Base-by-base conservation (phyloP, 2,888 invertebrate genomes). In the Papilio demoleus region DNA sequence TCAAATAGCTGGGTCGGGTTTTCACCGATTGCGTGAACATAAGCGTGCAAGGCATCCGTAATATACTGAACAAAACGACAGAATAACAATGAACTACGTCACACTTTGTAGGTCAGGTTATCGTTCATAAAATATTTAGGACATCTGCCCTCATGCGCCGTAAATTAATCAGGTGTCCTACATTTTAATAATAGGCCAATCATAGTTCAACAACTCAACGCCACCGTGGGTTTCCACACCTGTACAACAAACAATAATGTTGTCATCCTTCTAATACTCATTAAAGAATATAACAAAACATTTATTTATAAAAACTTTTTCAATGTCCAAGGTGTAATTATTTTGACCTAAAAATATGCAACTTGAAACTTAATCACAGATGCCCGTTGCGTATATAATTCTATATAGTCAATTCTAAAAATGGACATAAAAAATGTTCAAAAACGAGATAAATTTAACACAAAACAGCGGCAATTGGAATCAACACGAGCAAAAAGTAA, bases 1-100 rank as follows among this genome's bases (percentile, higher is more conserved):
- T 74, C 75, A 75, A 75, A 74, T 74, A 71, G 61, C 75, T 80
- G 83, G 82, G 84, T 80, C 80, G 67, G 24, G 77, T 80, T 84
- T 83, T 79, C 71, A 78, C 77, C 76, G 77, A 79, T 84, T 86
- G 82, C 85, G 78, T 75, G 72, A 78, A 78, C 74, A 67, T 65
- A 70, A 6, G 34, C 61, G 66, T 68, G 72, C 63, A n/a, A 34
- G 45, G 70, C 67, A 63, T 70, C 38, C 36, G 19, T 64, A 47
- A 70, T 70, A 67, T 45, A 42, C 14, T 50, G 56, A 62, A 45
- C 22, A 63, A 63, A 62, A 67, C 62, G 12, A 34, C 27, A 19
- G 67, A 63, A 63, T 67, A 67, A 67, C 50, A 66, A 71, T 70
- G 67, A 67, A 70, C 53, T 64, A 59, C 47, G 59, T 67, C 53